Percentiles rank a stretch among this genome's conserved stretches.
phyloP scores from a whole-genome alignment of 2,113 vertebrate genomes.

The Hylia prasina region DNA sequence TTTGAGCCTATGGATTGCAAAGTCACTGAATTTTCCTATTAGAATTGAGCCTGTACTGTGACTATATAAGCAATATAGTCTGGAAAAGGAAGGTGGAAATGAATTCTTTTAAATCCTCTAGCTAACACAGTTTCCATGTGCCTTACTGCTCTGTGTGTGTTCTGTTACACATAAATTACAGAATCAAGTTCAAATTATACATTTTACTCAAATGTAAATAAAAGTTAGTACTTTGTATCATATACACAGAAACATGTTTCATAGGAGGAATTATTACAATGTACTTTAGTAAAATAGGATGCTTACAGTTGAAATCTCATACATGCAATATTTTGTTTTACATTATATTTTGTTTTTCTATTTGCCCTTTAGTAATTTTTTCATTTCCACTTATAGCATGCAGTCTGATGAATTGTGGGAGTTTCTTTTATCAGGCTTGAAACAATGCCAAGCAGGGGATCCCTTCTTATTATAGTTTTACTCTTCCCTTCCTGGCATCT shows the following conservation, averaged over 20 bases:
- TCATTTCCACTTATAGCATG: neutral
- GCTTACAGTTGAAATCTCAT: neutral
- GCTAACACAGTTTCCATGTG: rapidly evolving
- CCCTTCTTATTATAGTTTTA: neutral
- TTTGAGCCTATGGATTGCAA: neutral
- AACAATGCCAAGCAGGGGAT: neutral
- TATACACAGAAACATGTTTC: neutral
- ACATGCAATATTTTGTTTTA: neutral
- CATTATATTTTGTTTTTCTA: neutral
- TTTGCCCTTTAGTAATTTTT: neutral
- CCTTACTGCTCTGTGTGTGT: rapidly evolving
- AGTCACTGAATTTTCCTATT: neutral
- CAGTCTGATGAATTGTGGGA: neutral
- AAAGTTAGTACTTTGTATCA: neutral
- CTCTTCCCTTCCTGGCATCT: neutral
- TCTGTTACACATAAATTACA: neutral
- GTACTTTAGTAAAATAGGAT: neutral
- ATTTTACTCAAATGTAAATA: neutral
- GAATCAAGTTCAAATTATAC: neutral
- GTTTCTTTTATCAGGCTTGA: neutral
- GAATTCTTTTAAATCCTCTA: neutral
- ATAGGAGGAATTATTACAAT: neutral
- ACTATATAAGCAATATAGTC: neutral
- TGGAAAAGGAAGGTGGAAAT: neutral
- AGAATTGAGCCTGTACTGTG: neutral